A percentile compares a stretch with the other conserved stretches of the same genome.
phyloP scores from a whole-genome alignment of 2,113 vertebrate species.

The Helogale parvula region DNA sequence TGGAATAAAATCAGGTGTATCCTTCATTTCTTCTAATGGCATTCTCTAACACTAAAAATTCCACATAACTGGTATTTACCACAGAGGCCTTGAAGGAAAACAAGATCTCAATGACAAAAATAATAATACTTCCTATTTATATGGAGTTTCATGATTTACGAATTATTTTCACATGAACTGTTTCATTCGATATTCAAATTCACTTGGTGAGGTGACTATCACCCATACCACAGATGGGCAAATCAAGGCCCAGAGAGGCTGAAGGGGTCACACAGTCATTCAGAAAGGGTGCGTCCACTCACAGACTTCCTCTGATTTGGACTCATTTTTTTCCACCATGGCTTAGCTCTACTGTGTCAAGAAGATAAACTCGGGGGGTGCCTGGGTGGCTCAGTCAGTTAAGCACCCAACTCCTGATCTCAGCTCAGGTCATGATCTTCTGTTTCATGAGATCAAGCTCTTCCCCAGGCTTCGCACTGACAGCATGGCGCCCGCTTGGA shows the following conservation, averaged over 20 bases:
- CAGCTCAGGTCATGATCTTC: no score
- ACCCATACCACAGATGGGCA: not conserved
- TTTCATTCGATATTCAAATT: not conserved
- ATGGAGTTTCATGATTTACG: not conserved
- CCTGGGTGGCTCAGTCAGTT: no score
- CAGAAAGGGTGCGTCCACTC: not conserved
- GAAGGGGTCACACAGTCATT: not conserved
- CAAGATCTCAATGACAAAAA: not conserved
- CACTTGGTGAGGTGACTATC: not conserved
- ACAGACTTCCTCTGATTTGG: not conserved
- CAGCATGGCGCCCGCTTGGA: no score
- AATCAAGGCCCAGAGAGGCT: not conserved
- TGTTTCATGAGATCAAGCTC: no score
- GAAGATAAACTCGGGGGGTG: not conserved
- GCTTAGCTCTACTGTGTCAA: not conserved
- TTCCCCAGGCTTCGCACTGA: no score
- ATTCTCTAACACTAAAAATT: not conserved
- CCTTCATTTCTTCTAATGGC: not conserved
- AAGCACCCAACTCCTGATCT: no score
- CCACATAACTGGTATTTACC: not conserved
- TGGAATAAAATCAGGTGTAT: not conserved
- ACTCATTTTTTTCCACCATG: not conserved
- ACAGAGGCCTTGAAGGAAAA: not conserved
- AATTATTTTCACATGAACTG: not conserved
- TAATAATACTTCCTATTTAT: not conserved